Conservation (phyloP, 2,113 vertebrate genomes). For the Charadrius vociferus region DNA sequence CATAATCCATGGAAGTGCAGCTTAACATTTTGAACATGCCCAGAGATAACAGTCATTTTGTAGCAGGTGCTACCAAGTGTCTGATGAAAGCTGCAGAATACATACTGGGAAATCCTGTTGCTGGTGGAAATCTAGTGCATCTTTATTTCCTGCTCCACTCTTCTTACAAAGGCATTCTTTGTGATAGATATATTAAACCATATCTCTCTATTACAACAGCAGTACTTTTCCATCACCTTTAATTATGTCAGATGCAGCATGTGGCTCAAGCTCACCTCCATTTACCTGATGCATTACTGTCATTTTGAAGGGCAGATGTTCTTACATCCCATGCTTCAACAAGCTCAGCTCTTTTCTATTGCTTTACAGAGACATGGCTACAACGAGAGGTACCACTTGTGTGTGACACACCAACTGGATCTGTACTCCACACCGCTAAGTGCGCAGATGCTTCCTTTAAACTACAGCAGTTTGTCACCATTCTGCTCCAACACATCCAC, state of each 20-base stretch:
- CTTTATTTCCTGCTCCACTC: not conserved
- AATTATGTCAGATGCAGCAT: slow-evolving; percentile 43
- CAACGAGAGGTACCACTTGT: accelerated
- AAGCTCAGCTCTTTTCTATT: not conserved
- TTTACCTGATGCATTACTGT: slow-evolving; percentile 64
- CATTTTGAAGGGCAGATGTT: slow-evolving; percentile 62
- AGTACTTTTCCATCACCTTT: slow-evolving; percentile 41
- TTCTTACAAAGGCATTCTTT: not conserved
- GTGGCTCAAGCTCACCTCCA: slow-evolving; percentile 35
- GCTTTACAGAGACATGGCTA: not conserved
- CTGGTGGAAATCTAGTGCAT: not conserved
- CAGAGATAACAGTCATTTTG: slow-evolving; percentile 51
- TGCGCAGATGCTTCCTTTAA: not conserved
- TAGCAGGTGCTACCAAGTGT: not conserved
- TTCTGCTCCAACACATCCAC: slow-evolving; percentile 23
- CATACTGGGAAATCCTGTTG: not conserved
- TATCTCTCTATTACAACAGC: not conserved
- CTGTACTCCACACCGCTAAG: not conserved
- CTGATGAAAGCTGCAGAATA: slow-evolving; percentile 55
- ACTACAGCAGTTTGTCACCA: slow-evolving; percentile 27
- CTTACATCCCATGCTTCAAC: slow-evolving; percentile 44
- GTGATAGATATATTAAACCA: not conserved
- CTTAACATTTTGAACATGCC: not conserved
- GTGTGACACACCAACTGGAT: not conserved
- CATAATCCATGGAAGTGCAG: not conserved